Percentiles rank a stretch among this genome's conserved stretches.
phyloP scores from a whole-genome alignment of 2,113 vertebrate species.

The Percopsis transmontana region DNA sequence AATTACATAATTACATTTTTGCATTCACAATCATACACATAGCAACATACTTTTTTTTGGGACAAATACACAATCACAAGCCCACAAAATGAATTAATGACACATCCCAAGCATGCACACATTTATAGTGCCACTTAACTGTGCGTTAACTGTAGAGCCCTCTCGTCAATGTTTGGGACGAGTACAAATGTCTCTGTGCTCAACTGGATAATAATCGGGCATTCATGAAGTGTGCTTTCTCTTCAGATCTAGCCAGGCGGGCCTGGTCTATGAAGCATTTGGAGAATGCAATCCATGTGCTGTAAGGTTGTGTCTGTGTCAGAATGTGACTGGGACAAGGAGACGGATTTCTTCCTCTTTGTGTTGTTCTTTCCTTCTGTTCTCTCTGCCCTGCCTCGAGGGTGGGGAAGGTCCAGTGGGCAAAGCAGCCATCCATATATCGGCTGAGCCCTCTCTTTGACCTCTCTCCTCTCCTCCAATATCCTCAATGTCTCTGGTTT shows the following conservation, averaged over 20 bases:
- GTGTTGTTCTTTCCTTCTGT: slow-evolving; percentile 44
- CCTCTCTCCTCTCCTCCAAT: slow-evolving; percentile 56
- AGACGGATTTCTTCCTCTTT: slow-evolving; percentile 17
- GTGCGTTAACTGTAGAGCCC: slow-evolving; percentile 58
- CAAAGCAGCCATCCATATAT: slow-evolving; percentile 68
- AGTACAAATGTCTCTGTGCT: slow-evolving; percentile 28
- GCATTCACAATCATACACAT: slow-evolving; percentile 14
- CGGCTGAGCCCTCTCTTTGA: slow-evolving; percentile 57
- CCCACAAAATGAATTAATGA: slow-evolving; percentile 46
- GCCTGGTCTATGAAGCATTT: slow-evolving; percentile 50
- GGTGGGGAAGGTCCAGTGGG: slow-evolving; percentile 57
- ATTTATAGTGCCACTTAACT: slow-evolving; percentile 56
- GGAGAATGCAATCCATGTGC: slow-evolving; percentile 41
- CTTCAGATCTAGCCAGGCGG: slow-evolving; percentile 17
- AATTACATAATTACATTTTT: slow-evolving; percentile 23
- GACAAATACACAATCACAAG: slow-evolving; percentile 38
- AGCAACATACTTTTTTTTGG: not conserved
- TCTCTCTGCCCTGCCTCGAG: slow-evolving; percentile 45
- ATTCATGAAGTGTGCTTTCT: slow-evolving; percentile 29
- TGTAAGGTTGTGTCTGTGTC: slow-evolving; percentile 6
- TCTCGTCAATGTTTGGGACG: slow-evolving; percentile 32
- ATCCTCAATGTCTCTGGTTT: slow-evolving; percentile 58
- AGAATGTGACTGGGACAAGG: slow-evolving; percentile 31
- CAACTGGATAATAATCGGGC: slow-evolving; percentile 19
- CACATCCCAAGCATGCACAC: slow-evolving; percentile 51